Base-by-base conservation (phyloP, 1,140 invertebrate species). In the Brachionus asplanchnoidis region DNA sequence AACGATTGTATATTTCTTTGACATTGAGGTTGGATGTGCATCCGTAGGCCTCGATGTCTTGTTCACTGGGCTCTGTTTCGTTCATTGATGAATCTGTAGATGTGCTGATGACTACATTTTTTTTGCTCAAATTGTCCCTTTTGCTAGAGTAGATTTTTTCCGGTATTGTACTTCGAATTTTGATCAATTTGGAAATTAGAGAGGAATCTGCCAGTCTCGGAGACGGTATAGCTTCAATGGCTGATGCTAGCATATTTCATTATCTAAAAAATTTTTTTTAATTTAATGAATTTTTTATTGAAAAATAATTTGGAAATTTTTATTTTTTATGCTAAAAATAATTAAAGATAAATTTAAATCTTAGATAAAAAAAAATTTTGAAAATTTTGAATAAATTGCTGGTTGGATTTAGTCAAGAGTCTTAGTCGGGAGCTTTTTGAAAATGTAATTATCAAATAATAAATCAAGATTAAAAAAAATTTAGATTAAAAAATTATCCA, bases 171-270 rank as follows among this genome's bases (percentile, higher is more conserved):
- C 20, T 42, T 8, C 36, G n/a, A 42, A 73, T 40, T 73, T 73
- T 73, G 17, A 73, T 73, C 7, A 73, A 11, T 73, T 73, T 73
- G 2, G 40, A 73, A 73, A 42, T 42, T 3, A 60, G 23, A 60
- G 53, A 60, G 1, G 53, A 11, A 23, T 68, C 26, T 32, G 66
- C 32, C 5, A 26, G 14, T 9, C 11, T 68, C 9, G 66, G 66
- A 68, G 56, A 28, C 36, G 65, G 65, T 68, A 68, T 68, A 5
- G 68, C 40, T 40, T 73, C 68, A 73, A 73, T 73, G 11, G 36
- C n/a, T n/a, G 68, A 40, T 42, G 68, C 42, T 20, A 73, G 14
- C 68, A 73, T 73, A n/a, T 32, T 68, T 68, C 66, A 68, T 68
- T 68, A 68, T 68, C 66, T 68, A 68, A n/a, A 68, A 36, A 68